phyloP scores from a whole-genome alignment of 2,797 vertebrate genomes.

The Tragelaphus eurycerus region DNA sequence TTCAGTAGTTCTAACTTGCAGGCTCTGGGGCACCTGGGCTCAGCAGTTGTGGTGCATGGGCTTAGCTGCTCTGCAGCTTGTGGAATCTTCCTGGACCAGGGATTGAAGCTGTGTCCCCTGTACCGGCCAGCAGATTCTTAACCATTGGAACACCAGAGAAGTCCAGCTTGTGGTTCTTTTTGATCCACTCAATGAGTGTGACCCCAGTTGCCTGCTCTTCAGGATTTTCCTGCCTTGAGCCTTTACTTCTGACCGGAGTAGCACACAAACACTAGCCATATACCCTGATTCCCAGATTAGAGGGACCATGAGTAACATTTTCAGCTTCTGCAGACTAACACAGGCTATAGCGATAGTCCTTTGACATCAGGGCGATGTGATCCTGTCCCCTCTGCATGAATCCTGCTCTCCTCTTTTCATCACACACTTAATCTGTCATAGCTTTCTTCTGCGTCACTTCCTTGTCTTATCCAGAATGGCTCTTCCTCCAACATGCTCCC shows the following conservation, averaged over 20 bases:
- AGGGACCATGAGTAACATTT: neutral
- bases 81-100: neutral
- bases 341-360: neutral
- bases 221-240: neutral
- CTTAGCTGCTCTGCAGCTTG: neutral
- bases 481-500: neutral
- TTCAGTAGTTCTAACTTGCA: neutral
- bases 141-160: neutral
- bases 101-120: neutral
- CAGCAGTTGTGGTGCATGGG: neutral
- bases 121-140: neutral
- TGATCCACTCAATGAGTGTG: neutral
- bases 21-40: neutral
- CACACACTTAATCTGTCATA: neutral
- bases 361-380: accelerated
- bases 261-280: neutral
- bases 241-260: neutral
- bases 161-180: neutral
- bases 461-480: neutral
- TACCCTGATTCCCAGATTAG: neutral
- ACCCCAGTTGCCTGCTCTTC: neutral
- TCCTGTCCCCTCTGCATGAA: neutral
- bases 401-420: neutral
- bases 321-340: neutral
- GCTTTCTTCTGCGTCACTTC: neutral